Evolutionary conservation across 2,797 vertebrate genomes (phyloP).

Genomic region (Typhlichthys subterraneus): DNA sequence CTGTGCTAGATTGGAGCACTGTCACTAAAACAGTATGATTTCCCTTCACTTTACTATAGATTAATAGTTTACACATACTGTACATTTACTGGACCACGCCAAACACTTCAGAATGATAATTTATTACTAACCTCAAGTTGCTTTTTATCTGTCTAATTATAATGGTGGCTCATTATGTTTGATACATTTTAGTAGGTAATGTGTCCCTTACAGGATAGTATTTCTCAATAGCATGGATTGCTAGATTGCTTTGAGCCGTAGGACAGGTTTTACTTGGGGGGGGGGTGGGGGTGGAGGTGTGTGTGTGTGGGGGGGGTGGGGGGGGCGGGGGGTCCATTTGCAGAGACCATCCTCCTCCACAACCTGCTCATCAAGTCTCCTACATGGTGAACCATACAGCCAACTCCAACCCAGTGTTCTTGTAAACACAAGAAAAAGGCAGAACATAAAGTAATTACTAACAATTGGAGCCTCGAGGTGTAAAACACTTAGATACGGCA

Average conservation of each 20-base stretch:
- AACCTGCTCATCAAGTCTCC: constrained; percentile 1
- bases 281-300: too few relatives aligned
- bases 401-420: constrained; percentile 6
- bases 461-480: constrained; percentile 4
- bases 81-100: neutral
- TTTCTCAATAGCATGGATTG: constrained; percentile 37
- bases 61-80: constrained; percentile 1
- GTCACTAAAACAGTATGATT: neutral
- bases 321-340: constrained; percentile 1
- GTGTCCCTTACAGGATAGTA: constrained; percentile 32
- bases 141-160: constrained; percentile 43
- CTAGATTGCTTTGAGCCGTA: constrained; percentile 33
- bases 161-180: constrained; percentile 20
- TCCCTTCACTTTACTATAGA: neutral
- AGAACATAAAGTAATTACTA: constrained; percentile 22
- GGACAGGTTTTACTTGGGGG: constrained; percentile 43
- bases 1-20: too few relatives aligned
- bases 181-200: constrained; percentile 41
- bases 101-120: constrained; percentile 15
- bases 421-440: constrained; percentile 11
- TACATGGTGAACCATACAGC: constrained; percentile 16
- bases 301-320: too few relatives aligned
- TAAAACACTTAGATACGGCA: neutral
- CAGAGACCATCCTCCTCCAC: neutral
- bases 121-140: constrained; percentile 19